Evolutionary conservation across 2,888 invertebrate genomes (phyloP).

Genomic region (Girardia tigrina): DNA sequence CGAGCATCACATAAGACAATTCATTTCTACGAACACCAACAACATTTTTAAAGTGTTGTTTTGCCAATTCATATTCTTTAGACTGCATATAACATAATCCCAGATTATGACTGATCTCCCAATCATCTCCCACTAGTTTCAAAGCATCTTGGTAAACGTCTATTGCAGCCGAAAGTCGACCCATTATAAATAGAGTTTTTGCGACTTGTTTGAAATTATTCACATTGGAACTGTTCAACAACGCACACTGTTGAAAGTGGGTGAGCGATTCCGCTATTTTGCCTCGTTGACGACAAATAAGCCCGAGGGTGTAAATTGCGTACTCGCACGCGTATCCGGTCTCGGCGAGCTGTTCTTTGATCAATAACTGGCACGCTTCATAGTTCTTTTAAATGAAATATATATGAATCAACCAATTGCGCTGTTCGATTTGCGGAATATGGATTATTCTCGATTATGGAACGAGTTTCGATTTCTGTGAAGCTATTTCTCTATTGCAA

Average conservation of each 20-base stretch:
- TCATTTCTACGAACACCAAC: constrained; percentile 63
- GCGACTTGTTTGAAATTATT: constrained; percentile 71
- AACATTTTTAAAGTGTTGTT: constrained; percentile 59
- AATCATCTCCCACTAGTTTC: constrained; percentile 21
- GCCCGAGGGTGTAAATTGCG: constrained; percentile 58
- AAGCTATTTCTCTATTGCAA: too few species aligned
- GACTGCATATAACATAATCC: constrained; percentile 61
- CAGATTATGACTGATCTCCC: constrained; percentile 54
- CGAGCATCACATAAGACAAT: constrained; percentile 61
- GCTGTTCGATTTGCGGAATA: constrained; percentile 49
- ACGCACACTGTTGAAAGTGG: constrained; percentile 57
- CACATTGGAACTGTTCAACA: constrained; percentile 62
- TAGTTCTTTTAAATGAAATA: constrained; percentile 61
- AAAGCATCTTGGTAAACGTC: constrained; percentile 55
- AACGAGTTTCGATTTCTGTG: too few species aligned
- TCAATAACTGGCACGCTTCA: constrained; percentile 58
- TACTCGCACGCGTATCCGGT: constrained; percentile 61
- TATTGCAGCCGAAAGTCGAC: constrained; percentile 63
- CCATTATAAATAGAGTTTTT: constrained; percentile 65
- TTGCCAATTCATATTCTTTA: constrained; percentile 55
- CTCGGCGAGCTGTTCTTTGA: constrained; percentile 57
- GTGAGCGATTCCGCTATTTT: constrained; percentile 69
- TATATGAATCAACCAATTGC: constrained; percentile 63
- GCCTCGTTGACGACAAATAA: constrained; percentile 65
- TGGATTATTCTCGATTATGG: too few species aligned